Percentiles rank a stretch among this genome's conserved stretches.
These are phyloP conservation scores for Dexiosoma caninum DNA, from an alignment of 2,888 invertebrate species.

Conservation along the genomic window DNA sequence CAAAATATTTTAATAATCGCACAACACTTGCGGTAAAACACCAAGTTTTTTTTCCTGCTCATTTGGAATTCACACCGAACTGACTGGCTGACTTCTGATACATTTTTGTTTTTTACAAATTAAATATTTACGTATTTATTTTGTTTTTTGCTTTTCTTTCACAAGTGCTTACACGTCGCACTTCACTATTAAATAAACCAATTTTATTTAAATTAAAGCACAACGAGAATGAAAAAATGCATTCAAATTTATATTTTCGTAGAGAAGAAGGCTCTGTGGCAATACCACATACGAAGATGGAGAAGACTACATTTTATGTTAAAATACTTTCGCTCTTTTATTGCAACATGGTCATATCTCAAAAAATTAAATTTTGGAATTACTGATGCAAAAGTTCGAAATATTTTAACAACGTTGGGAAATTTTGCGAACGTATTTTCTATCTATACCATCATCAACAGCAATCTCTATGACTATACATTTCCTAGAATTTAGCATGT, in stretches of 20 bases:
- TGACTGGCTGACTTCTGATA: background rate
- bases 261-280: background rate
- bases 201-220: constrained; percentile 12
- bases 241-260: background rate
- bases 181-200: constrained; percentile 7
- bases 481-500: no score
- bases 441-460: no score
- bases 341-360: no score
- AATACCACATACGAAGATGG: background rate
- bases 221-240: no score
- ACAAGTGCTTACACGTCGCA: background rate
- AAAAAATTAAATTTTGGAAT: no score
- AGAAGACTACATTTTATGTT: background rate
- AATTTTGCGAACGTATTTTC: no score
- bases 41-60: background rate
- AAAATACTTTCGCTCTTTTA: no score
- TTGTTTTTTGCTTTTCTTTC: background rate
- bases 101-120: background rate
- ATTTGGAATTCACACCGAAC: background rate
- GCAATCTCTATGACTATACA: no score
- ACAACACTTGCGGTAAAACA: background rate
- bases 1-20: background rate
- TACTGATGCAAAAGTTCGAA: no score
- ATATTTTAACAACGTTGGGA: no score
- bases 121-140: background rate